phyloP scores from a whole-genome alignment of 1,140 invertebrate species.

The Aphaenogaster rudis region DNA sequence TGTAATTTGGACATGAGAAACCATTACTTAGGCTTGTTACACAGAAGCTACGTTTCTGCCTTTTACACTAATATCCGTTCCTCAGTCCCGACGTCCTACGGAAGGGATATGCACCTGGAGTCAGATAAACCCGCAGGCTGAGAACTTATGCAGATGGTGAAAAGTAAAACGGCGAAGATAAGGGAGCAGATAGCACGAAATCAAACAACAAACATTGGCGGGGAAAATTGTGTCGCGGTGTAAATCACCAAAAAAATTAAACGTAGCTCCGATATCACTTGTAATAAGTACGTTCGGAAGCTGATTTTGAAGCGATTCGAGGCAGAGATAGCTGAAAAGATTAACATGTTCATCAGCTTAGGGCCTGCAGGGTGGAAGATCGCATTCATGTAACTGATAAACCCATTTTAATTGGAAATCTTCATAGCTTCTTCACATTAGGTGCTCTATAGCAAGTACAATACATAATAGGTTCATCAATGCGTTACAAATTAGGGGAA shows the following conservation, averaged over 20 bases:
- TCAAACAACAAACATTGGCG: background rate
- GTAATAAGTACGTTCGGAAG: conserved; percentile 5
- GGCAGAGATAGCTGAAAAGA: background rate
- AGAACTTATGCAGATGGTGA: conserved; percentile 64
- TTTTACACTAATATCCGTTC: background rate
- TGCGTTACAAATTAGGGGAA: conserved; percentile 54
- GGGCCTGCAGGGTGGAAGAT: conserved; percentile 12
- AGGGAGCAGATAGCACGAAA: conserved; percentile 45
- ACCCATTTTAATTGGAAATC: conserved; percentile 82
- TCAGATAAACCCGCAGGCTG: conserved; percentile 43
- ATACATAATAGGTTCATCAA: conserved; percentile 62
- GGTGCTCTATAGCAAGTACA: conserved; percentile 24
- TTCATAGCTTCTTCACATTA: conserved; percentile 67
- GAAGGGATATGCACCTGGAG: conserved; percentile 60
- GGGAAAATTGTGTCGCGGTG: background rate
- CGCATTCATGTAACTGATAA: conserved; percentile 80
- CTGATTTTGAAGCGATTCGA: background rate
- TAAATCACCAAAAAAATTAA: conserved; percentile 6
- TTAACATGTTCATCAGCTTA: conserved; percentile 20
- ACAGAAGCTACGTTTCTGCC: background rate
- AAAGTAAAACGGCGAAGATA: conserved; percentile 36
- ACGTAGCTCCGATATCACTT: conserved; percentile 12
- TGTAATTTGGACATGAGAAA: conserved; percentile 25
- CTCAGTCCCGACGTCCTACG: background rate
- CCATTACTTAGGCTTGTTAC: background rate